Base-by-base conservation (phyloP, 2,797 vertebrate genomes). In the Sebastiscus albofasciatus region DNA sequence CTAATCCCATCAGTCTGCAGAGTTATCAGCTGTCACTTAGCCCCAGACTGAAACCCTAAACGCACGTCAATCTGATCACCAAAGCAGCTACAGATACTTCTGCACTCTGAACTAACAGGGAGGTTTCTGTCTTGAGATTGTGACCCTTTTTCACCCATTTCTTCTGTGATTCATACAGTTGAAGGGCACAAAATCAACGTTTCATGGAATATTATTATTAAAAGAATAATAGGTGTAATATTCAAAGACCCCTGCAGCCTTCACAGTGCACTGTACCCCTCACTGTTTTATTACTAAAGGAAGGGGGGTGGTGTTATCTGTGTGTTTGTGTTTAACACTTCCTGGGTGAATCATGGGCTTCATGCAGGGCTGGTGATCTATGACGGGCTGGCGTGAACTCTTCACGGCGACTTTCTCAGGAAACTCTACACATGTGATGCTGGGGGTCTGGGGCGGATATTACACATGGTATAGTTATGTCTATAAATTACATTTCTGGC, bases 251-350 rank as follows among this genome's bases (percentile, higher is more conserved):
- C 67, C 74, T 58, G 27, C 52, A 29, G 72, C 16, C 61, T n/a
- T 75, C 64, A 78, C 70, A 61, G 20, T 56, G 42, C 49, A 52
- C 55, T 20, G 4, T 10, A 58, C 79, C 81, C 55, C 83, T 80
- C 69, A 29, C 83, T 85, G 92, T 77, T 90, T 94, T 90, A 93
- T 92, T 69, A 72, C 70, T 29, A 60, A 27, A 61, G 46, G 52
- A 77, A 61, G 12, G 42, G 59, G 9, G 8, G 18, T 18, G 69
- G 54, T 80, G 70, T 74, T 81, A 67, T 84, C 62, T 83, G 70
- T 55, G 75, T 86, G 74, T 91, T 89, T 93, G 80, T 87, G 29
- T 91, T 89, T 83, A 67, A 86, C 81, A 80, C 87, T 84, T 89
- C 58, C 70, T 54, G 79, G 84, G 78, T 92, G 86, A 94, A 83